Conservation (phyloP, 2,113 vertebrate species). For the Callionymus lyra region DNA sequence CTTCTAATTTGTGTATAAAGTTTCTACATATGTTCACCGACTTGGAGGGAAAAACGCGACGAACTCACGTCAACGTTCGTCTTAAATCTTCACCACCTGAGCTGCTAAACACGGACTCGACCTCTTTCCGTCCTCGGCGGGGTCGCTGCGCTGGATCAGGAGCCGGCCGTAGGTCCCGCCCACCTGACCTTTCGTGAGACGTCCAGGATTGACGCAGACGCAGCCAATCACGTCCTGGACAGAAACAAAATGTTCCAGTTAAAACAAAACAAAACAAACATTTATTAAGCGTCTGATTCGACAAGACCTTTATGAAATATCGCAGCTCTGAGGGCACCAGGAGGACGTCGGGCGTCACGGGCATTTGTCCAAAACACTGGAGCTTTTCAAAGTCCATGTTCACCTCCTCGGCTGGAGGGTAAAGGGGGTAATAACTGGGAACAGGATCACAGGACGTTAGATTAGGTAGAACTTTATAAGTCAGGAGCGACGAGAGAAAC, state of each 20-base stretch:
- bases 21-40: slow-evolving; percentile 10
- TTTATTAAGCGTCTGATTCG: too few relatives aligned
- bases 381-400: slow-evolving; percentile 80
- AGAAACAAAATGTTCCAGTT: background rate
- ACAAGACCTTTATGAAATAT: slow-evolving; percentile 82
- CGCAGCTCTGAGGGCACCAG: slow-evolving; percentile 81
- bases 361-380: slow-evolving; percentile 62
- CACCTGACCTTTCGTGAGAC: slow-evolving; percentile 86
- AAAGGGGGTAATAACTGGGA: slow-evolving; percentile 82
- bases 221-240: slow-evolving; percentile 81
- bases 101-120: slow-evolving; percentile 67
- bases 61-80: slow-evolving; percentile 7
- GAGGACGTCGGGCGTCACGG: slow-evolving; percentile 75
- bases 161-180: slow-evolving; percentile 84
- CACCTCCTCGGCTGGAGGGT: slow-evolving; percentile 81
- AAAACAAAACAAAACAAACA: background rate
- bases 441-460: background rate
- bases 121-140: slow-evolving; percentile 21
- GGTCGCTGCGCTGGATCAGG: slow-evolving; percentile 40
- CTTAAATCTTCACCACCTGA: slow-evolving; percentile 85
- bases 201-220: slow-evolving; percentile 84
- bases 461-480: background rate
- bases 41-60: too few relatives aligned
- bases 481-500: too few relatives aligned
- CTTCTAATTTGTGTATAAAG: too few relatives aligned